A percentile compares a stretch with the other conserved stretches of the same genome.
phyloP scores from a whole-genome alignment of 1,140 invertebrate genomes.

The Heliconius congener region DNA sequence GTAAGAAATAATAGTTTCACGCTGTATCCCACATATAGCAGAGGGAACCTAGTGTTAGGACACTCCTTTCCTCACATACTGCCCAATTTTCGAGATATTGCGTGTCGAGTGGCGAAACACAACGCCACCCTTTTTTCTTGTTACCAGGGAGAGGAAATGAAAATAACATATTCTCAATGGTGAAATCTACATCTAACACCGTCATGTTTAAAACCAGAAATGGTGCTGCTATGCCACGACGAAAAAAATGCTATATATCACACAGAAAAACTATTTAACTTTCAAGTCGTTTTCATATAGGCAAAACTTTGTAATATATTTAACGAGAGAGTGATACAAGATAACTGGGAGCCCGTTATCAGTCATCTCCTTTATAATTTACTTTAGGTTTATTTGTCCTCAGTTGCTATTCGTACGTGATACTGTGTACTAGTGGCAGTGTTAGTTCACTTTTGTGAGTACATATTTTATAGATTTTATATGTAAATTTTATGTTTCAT shows the following conservation, averaged over 20 bases:
- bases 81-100: too few relatives aligned
- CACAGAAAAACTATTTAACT: not conserved
- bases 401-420: not conserved
- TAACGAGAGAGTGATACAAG: not conserved
- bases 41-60: not conserved
- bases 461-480: not conserved
- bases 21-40: not conserved
- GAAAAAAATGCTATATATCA: too few relatives aligned
- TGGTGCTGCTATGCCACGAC: too few relatives aligned
- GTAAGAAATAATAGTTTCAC: not conserved
- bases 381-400: not conserved
- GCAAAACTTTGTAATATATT: not conserved
- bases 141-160: too few relatives aligned
- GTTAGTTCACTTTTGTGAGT: not conserved
- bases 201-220: too few relatives aligned
- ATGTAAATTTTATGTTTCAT: not conserved
- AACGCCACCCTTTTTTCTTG: too few relatives aligned
- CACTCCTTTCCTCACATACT: not conserved
- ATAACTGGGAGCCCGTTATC: constrained; percentile 14
- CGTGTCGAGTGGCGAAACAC: too few relatives aligned
- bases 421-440: not conserved
- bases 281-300: not conserved
- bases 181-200: too few relatives aligned
- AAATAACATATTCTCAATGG: too few relatives aligned
- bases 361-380: constrained; percentile 28